A percentile compares a stretch with the other conserved stretches of the same genome.
These are phyloP conservation scores for Aphidoletes aphidimyza DNA, from an alignment of 2,888 invertebrate genomes.

Conservation along the genomic window DNA sequence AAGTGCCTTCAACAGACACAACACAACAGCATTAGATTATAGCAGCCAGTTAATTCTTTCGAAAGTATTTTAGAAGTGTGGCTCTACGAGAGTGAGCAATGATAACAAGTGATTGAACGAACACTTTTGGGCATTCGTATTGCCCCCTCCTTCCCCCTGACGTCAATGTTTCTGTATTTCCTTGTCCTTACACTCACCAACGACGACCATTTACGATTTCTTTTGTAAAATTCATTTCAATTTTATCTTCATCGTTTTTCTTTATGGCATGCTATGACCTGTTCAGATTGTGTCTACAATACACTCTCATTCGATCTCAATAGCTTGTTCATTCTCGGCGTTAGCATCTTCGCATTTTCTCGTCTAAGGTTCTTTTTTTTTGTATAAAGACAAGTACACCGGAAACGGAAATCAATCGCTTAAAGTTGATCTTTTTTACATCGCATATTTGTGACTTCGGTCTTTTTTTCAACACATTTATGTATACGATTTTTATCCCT, in stretches of 20 bases:
- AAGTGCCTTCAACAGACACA: background rate
- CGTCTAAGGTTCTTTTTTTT: slow-evolving; percentile 30
- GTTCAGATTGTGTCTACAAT: slow-evolving; percentile 27
- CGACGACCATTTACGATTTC: background rate
- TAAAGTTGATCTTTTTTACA: slow-evolving; percentile 36
- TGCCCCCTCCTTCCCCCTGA: no score
- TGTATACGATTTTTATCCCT: slow-evolving; percentile 20
- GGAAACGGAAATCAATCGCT: slow-evolving; percentile 53
- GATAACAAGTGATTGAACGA: slow-evolving; percentile 24
- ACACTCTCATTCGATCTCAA: background rate
- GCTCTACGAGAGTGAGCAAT: no score
- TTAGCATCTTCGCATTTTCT: background rate
- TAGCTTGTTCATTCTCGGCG: background rate
- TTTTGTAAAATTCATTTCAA: slow-evolving; percentile 15
- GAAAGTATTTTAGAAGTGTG: no score
- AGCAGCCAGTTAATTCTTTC: no score
- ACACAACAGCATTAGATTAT: background rate
- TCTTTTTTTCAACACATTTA: slow-evolving; percentile 36
- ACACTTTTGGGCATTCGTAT: slow-evolving; percentile 12
- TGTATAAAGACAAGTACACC: slow-evolving; percentile 20
- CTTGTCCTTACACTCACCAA: background rate
- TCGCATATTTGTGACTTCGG: slow-evolving; percentile 5
- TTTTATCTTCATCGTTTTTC: slow-evolving; percentile 27
- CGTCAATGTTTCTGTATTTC: background rate
- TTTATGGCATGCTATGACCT: slow-evolving; percentile 36